Evolutionary conservation across 2,888 invertebrate species (phyloP), one percentile per base, ranked within the genome.

Genomic region (Tetranychus truncatus): DNA sequence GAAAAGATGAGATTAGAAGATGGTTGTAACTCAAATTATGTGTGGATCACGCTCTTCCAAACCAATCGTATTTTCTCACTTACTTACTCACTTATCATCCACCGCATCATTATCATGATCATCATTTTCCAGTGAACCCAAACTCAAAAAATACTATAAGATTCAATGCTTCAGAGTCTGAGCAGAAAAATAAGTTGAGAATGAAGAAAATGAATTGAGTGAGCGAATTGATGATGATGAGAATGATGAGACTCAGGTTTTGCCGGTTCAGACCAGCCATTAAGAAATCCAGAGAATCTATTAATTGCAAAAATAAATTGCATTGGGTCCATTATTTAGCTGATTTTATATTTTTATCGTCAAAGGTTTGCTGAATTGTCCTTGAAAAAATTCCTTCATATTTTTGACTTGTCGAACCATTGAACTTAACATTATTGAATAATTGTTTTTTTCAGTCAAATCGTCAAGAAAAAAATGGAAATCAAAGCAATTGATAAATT

Each of bases 211-310:
- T 7, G 6, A 66, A 66, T 20, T 66, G 66, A 20, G 20, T 66
- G 20, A 66, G 20, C 20, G 66, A 66, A 66, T 66, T 24, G 69
- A 21, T 20, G 21, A 69, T 24, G 15, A 20, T 69, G n/a, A n/a
- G n/a, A n/a, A n/a, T n/a, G 69, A 69, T 69, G 69, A 69, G 21
- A 69, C 34, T 69, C 34, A 69, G 55, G 55, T 55, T 55, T 55
- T 15, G 55, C 55, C 55, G 55, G 55, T 55, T 55, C 55, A 55
- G 55, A 55, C 55, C 55, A 15, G 55, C 15, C 55, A 55, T 55
- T 55, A 55, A 55, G 55, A 55, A 3, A 55, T 55, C 55, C 55
- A 55, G 55, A 9, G 55, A 15, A 55, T 55, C 55, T 15, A 55
- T 55, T 55, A 55, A 55, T 55, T 55, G 55, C 55, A 55, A 55